These are phyloP conservation scores for Eretmocerus hayati DNA, from an alignment of 2,888 invertebrate species.

Conservation along the genomic window DNA sequence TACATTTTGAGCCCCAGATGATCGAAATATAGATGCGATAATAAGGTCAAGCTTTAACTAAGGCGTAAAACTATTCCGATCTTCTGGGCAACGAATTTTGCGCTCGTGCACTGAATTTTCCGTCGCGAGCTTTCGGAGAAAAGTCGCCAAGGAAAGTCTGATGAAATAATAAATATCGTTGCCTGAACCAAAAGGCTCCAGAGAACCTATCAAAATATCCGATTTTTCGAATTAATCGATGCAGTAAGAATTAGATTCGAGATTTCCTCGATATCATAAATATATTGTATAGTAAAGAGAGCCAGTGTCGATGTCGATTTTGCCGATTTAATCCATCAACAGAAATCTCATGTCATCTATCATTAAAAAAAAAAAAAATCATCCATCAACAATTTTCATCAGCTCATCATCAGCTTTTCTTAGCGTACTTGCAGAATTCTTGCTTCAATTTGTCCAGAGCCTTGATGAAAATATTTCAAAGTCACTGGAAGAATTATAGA, in stretches of 20 bases:
- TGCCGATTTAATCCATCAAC: conserved; percentile 3
- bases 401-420: conserved; percentile 16
- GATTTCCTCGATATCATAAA: too few relatives aligned
- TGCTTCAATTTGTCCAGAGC: neutral
- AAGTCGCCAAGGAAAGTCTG: conserved; percentile 22
- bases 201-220: conserved; percentile 10
- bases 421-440: conserved; percentile 11
- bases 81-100: neutral
- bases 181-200: too few relatives aligned
- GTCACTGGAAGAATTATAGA: neutral
- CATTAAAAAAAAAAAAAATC: neutral
- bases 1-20: neutral
- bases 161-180: too few relatives aligned
- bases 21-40: too few relatives aligned
- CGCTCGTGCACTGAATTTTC: conserved; percentile 19
- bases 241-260: conserved; percentile 8
- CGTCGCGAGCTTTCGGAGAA: conserved; percentile 19
- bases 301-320: conserved; percentile 20
- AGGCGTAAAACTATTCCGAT: too few relatives aligned
- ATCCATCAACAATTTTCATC: conserved; percentile 1
- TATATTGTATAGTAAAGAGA: conserved; percentile 1
- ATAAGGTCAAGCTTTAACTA: too few relatives aligned
- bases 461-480: conserved; percentile 4
- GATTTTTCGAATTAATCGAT: conserved; percentile 2
- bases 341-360: neutral